Percentiles rank a stretch among this genome's conserved stretches.
phyloP scores from a whole-genome alignment of 35 echinoderm and acorn worm genomes.

The Lytechinus pictus region DNA sequence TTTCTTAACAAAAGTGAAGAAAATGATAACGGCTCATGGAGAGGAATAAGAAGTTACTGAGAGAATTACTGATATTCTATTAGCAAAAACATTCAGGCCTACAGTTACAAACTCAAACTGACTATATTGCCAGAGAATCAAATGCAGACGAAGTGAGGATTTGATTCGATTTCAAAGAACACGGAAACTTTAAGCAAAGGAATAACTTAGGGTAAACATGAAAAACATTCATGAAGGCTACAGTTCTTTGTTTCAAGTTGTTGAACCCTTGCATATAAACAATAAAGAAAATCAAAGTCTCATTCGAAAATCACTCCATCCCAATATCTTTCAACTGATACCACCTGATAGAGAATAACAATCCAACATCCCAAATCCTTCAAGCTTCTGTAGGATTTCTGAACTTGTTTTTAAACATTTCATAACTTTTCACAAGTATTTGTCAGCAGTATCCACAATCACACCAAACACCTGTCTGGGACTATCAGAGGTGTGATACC shows the following conservation, averaged over 20 bases:
- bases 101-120: not conserved
- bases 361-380: conserved; percentile 10
- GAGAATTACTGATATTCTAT: not conserved
- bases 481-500: not conserved
- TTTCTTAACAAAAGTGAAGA: not conserved
- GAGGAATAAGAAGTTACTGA: not conserved
- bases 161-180: not conserved
- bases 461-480: not conserved
- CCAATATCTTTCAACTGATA: not conserved
- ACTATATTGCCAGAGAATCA: not conserved
- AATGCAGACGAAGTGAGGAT: not conserved
- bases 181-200: not conserved
- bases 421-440: not conserved
- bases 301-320: not conserved
- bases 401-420: conserved; percentile 20
- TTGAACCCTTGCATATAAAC: not conserved
- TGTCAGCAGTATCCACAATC: not conserved
- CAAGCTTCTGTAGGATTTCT: not conserved
- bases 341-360: conserved; percentile 11
- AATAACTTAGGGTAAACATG: not conserved
- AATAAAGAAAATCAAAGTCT: not conserved
- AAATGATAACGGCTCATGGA: not conserved
- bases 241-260: not conserved
- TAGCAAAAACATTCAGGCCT: not conserved
- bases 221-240: not conserved